Base-by-base conservation (phyloP, 2,113 vertebrate species). In the Antigone vipio region DNA sequence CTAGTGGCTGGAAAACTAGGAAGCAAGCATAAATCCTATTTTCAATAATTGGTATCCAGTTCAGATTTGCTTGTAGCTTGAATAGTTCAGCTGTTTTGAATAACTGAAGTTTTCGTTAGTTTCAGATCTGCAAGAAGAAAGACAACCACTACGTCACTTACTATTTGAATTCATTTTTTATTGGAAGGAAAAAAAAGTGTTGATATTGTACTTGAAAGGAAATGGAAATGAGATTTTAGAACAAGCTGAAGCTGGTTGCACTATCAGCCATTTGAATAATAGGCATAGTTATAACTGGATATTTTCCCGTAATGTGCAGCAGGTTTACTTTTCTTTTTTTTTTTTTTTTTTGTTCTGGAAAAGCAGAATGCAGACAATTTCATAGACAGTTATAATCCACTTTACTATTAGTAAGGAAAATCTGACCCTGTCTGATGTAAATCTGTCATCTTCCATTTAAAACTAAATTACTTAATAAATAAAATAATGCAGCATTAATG, bases 381-480 rank as follows among this genome's bases (percentile, higher is more conserved):
- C 71, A 77, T 3, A 69, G 55, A 23, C 3, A 14, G 17, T 44
- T 8, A 12, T 69, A 66, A 95, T 52, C 34, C 27, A n/a, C 60
- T 72, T 56, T 40, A 23, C 23, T 78, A 44, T 88, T 77, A 77
- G 45, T 34, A 74, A 80, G 21, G 85, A 92, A 84, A 78, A 93
- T 83, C 35, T 78, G 78, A 45, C 53, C 47, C 50, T 86, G 5
- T 32, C 20, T 76, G 45, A 49, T 40, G 47, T 38, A 90, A 94
- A 90, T 62, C 53, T 52, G 32, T 85, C 35, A 83, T 58, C 52
- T 80, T 69, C 71, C 78, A 80, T 77, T 96, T 80, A 62, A 85
- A 93, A 84, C 34, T 55, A 50, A 76, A 90, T 83, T 79, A 45
- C 26, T 94, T 77, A 83, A 79, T 90, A 95, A 88, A 90, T 80